Conservation (phyloP, 2,797 vertebrate species). For the Oryzias dopingdopingensis region DNA sequence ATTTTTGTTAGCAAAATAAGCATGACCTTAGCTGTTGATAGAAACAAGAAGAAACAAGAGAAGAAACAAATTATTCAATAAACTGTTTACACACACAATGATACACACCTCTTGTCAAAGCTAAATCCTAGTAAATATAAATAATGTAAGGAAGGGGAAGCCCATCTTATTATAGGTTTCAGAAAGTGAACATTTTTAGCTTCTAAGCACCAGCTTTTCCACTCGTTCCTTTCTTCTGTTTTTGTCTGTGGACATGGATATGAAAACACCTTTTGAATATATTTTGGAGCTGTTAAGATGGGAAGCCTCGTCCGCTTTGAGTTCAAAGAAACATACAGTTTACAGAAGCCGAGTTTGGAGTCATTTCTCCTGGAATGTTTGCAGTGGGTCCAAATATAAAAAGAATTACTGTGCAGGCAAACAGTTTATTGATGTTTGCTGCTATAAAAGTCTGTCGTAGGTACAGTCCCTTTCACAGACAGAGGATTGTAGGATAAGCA, state of each 20-base stretch:
- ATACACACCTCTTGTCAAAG: too few relatives aligned
- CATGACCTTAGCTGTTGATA: too few relatives aligned
- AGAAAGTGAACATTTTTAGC: neutral
- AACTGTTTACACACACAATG: too few relatives aligned
- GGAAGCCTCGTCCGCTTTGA: constrained; percentile 20
- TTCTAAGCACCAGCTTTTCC: neutral
- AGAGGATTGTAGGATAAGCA: constrained; percentile 51
- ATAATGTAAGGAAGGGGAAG: neutral
- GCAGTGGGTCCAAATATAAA: constrained; percentile 60
- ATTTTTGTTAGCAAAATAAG: too few relatives aligned
- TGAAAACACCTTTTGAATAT: constrained; percentile 9
- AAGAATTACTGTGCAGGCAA: constrained; percentile 57
- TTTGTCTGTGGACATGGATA: constrained; percentile 1
- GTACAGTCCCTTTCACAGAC: constrained; percentile 57
- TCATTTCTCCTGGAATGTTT: constrained; percentile 68
- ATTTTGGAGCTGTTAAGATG: constrained; percentile 20
- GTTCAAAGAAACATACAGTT: constrained; percentile 58
- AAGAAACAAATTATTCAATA: too few relatives aligned
- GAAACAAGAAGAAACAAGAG: too few relatives aligned
- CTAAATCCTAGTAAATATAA: too few relatives aligned
- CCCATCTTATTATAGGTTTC: neutral
- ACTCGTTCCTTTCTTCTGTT: neutral
- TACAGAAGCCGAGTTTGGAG: constrained; percentile 48
- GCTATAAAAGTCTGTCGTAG: constrained; percentile 57
- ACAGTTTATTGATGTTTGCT: constrained; percentile 67